A percentile compares a stretch with the other conserved stretches of the same genome.
These are phyloP conservation scores for Leucophenga maculata DNA, from an alignment of 2,888 invertebrate genomes.

Conservation along the genomic window DNA sequence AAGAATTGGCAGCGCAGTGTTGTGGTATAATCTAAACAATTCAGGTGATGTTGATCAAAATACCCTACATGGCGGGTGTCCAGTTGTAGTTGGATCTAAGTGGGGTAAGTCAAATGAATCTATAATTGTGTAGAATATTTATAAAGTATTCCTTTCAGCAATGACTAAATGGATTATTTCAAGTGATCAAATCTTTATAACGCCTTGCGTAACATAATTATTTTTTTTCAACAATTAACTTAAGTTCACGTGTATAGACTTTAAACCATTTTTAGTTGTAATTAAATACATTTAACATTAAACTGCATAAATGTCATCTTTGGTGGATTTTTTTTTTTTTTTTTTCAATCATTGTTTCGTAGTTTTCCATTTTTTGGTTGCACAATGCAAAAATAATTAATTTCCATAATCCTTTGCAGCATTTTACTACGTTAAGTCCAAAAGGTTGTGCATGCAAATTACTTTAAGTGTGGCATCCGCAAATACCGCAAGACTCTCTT, in stretches of 20 bases:
- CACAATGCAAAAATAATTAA: conserved; percentile 65
- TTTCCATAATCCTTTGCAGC: conserved; percentile 66
- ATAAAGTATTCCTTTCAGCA: too few relatives aligned
- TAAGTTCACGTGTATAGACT: too few relatives aligned
- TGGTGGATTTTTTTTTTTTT: not conserved
- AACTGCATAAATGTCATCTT: conserved; percentile 58
- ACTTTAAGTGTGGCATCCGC: conserved; percentile 63
- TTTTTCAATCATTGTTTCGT: not conserved
- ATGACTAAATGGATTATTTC: too few relatives aligned
- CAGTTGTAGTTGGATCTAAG: conserved; percentile 25
- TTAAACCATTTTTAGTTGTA: conserved; percentile 41
- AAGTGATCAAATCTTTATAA: too few relatives aligned
- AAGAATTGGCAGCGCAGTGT: too few relatives aligned
- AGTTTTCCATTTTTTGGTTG: conserved; percentile 14
- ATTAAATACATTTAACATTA: conserved; percentile 46
- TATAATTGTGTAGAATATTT: too few relatives aligned
- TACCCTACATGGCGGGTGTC: conserved; percentile 24
- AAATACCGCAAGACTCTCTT: conserved; percentile 31
- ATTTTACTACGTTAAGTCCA: conserved; percentile 66
- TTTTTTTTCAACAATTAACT: too few relatives aligned
- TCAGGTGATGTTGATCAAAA: too few relatives aligned
- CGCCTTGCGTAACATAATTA: too few relatives aligned
- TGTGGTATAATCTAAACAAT: too few relatives aligned
- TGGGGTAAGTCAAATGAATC: conserved; percentile 28
- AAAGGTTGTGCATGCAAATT: conserved; percentile 67